Base-by-base conservation (phyloP, 1,140 invertebrate genomes). In the Aphelenchoides avenae region DNA sequence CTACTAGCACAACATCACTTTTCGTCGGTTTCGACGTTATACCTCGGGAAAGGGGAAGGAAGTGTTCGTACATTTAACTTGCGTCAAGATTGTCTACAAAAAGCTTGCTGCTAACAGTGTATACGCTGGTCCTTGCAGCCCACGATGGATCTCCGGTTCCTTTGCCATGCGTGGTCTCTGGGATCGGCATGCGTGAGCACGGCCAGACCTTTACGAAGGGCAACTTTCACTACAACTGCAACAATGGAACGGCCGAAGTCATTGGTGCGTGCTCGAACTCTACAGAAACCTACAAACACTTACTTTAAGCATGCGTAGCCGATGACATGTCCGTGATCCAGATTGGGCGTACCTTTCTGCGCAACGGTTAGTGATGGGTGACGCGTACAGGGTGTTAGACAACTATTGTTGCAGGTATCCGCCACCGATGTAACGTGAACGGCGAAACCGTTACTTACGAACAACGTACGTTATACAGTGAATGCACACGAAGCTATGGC, bases 121-220 rank as follows among this genome's bases (percentile, higher is more conserved):
- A n/a, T n/a, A n/a, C n/a, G n/a, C n/a, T n/a, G n/a, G n/a, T n/a
- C n/a, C n/a, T 49, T 75, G 52, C 41, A 75, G 70, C 57, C 9
- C 46, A 58, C 29, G 57, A 66, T 11, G 73, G 70, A 1, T 44
- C 24, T 13, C 66, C 61, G 18, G 60, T 75, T 20, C 71, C 68
- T 24, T 50, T 75, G 13, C 72, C 72, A 7, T 75, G 72, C 49
- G 47, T 75, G 22, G 46, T 76, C 24, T 40, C 62, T 18, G 60
- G 61, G 27, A 55, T 64, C 11, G 72, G 75, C n/a, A 71, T 61
- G 9, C 69, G 64, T 50, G 72, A 77, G 44, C 72, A 75, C 46
- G 75, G 75, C 20, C 66, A 72, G 31, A 75, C 72, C 18, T 75
- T 75, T 52, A 72, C 71, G n/a, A 77, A 77, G 52, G 69, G 66